phyloP scores from a whole-genome alignment of 2,797 vertebrate genomes.

The Hirundo rustica region DNA sequence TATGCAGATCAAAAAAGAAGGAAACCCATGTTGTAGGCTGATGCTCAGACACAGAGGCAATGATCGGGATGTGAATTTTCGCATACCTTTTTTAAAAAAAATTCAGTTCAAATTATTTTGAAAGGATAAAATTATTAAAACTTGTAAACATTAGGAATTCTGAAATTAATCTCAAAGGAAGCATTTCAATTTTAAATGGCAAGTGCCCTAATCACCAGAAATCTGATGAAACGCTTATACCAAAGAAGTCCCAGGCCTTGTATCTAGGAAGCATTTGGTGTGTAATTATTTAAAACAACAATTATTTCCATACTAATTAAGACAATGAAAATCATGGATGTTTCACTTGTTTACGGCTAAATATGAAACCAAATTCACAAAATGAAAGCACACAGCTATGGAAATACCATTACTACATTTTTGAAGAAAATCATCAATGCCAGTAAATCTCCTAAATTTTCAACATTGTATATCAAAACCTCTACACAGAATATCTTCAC shows the following conservation, averaged over 20 bases:
- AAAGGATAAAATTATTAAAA: slow-evolving; percentile 48
- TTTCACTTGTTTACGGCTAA: not conserved
- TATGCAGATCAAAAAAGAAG: slow-evolving; percentile 99
- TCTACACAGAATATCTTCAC: not conserved
- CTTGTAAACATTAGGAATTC: slow-evolving; percentile 53
- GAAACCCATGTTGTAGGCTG: slow-evolving; percentile 99
- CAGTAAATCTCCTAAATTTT: not conserved
- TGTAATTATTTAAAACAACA: not conserved
- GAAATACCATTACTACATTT: not conserved
- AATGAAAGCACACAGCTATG: not conserved
- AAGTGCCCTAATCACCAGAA: not conserved
- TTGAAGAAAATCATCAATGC: not conserved
- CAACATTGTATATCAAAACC: not conserved
- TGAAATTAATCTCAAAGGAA: slow-evolving; percentile 40
- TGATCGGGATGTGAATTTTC: slow-evolving; percentile 99
- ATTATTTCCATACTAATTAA: not conserved
- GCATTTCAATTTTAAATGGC: not conserved
- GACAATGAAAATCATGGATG: not conserved
- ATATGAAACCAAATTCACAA: not conserved
- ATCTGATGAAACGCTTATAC: not conserved
- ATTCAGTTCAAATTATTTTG: slow-evolving; percentile 74
- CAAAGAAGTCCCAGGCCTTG: not conserved
- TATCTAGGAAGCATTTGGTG: not conserved
- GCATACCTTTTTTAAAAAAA: slow-evolving; percentile 88
- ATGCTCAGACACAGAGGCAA: slow-evolving; percentile 98